phyloP scores from a whole-genome alignment of 2,888 invertebrate genomes.

The Gymnosoma rotundatum region DNA sequence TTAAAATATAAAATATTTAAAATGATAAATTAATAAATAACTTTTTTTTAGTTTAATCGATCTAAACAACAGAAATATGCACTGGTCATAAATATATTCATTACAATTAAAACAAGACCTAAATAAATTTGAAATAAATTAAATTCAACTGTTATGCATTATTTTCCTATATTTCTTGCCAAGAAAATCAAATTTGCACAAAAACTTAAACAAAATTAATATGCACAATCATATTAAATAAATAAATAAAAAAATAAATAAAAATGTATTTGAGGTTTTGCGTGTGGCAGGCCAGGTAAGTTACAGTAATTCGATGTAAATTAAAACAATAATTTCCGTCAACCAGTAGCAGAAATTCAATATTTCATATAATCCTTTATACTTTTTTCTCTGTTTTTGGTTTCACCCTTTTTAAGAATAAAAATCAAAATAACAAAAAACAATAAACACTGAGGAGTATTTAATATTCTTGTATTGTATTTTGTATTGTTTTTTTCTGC shows the following conservation, averaged over 20 bases:
- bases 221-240: conserved; percentile 12
- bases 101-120: too few relatives aligned
- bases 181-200: conserved; percentile 15
- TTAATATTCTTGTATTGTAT: conserved; percentile 36
- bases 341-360: conserved; percentile 5
- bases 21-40: too few relatives aligned
- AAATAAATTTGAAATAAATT: background rate
- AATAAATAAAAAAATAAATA: background rate
- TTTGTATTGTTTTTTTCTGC: background rate
- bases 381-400: background rate
- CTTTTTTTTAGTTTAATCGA: too few relatives aligned
- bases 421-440: background rate
- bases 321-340: conserved; percentile 64
- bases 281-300: conserved; percentile 48
- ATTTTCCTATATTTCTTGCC: conserved; percentile 22
- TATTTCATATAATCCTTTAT: background rate
- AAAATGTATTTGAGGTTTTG: conserved; percentile 26
- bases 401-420: conserved; percentile 38
- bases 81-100: too few relatives aligned
- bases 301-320: conserved; percentile 64
- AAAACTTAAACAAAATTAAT: conserved; percentile 5
- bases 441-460: background rate
- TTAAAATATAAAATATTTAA: too few relatives aligned
- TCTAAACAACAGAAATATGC: too few relatives aligned
- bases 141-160: background rate